Conservation (phyloP, 1,140 invertebrate species). For the Euborellia annulipes region DNA sequence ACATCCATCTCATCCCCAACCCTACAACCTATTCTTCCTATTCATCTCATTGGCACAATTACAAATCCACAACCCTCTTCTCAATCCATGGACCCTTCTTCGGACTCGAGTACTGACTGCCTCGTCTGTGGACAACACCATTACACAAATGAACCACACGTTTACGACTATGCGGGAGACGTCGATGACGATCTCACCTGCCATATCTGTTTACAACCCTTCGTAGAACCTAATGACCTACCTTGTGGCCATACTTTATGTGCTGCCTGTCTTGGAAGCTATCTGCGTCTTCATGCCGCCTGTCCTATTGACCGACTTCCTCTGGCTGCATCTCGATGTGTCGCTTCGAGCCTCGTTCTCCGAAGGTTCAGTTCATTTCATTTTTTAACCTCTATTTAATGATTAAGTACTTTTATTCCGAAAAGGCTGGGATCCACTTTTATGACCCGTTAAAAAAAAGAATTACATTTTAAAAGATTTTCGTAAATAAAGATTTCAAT, state of each 20-base stretch:
- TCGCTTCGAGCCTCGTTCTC: conserved; percentile 22
- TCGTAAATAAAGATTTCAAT: too few relatives aligned
- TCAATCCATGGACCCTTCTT: too few relatives aligned
- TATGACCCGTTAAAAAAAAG: too few relatives aligned
- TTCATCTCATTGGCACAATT: too few relatives aligned
- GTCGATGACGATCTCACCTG: conserved; percentile 35
- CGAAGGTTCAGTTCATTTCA: too few relatives aligned
- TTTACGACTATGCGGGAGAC: conserved; percentile 34
- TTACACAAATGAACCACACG: conserved; percentile 29
- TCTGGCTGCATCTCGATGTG: conserved; percentile 19
- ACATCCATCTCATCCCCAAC: too few relatives aligned
- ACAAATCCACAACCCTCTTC: too few relatives aligned
- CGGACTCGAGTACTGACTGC: conserved; percentile 17
- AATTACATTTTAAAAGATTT: too few relatives aligned
- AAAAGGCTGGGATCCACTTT: too few relatives aligned
- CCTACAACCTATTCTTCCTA: too few relatives aligned
- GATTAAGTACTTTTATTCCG: too few relatives aligned
- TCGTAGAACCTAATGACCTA: conserved; percentile 28
- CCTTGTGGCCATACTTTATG: conserved; percentile 37
- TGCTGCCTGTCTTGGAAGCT: conserved; percentile 27
- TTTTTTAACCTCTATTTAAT: too few relatives aligned
- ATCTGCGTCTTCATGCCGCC: conserved; percentile 25
- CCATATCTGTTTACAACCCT: conserved; percentile 31
- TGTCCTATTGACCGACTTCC: conserved; percentile 22
- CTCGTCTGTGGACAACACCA: conserved; percentile 31